phyloP scores from a whole-genome alignment of 2,113 vertebrate species.

The Neodontobutis hainanensis region DNA sequence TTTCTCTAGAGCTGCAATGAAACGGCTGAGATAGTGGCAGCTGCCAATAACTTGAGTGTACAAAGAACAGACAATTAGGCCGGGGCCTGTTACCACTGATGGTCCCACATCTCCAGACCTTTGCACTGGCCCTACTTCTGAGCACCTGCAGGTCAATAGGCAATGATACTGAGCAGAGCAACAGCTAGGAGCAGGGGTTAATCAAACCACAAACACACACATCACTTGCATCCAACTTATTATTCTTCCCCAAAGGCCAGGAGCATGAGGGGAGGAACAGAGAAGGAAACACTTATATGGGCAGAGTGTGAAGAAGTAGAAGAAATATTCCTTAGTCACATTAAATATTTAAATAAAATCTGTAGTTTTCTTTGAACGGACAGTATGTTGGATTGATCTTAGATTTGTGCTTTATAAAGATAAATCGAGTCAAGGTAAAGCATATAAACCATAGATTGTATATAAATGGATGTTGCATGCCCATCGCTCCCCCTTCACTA shows the following conservation, averaged over 20 bases:
- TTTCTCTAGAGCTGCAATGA: slow-evolving; percentile 81
- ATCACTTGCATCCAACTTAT: slow-evolving; percentile 55
- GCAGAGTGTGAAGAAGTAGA: too few species aligned
- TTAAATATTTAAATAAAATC: too few species aligned
- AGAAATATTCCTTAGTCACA: too few species aligned
- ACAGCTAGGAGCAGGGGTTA: slow-evolving; percentile 73
- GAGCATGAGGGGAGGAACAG: slow-evolving; percentile 14
- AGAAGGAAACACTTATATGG: slow-evolving; percentile 7
- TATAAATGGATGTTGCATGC: too few species aligned
- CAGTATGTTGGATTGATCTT: too few species aligned
- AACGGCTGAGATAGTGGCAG: slow-evolving; percentile 82
- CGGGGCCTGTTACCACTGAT: slow-evolving; percentile 74
- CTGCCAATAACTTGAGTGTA: slow-evolving; percentile 88
- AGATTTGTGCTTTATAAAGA: too few species aligned
- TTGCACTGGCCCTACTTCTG: slow-evolving; percentile 78
- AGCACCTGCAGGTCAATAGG: slow-evolving; percentile 86
- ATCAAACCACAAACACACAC: slow-evolving; percentile 69
- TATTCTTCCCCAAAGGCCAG: slow-evolving; percentile 63
- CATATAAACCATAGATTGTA: too few species aligned
- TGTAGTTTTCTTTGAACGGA: too few species aligned
- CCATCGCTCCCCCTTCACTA: too few species aligned
- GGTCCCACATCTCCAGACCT: slow-evolving; percentile 84
- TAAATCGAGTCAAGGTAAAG: too few species aligned
- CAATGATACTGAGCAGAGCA: slow-evolving; percentile 79
- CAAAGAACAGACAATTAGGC: slow-evolving; percentile 85